Evolutionary conservation across 1,140 invertebrate genomes (phyloP).

Genomic region (Tetraneura akinire): DNA sequence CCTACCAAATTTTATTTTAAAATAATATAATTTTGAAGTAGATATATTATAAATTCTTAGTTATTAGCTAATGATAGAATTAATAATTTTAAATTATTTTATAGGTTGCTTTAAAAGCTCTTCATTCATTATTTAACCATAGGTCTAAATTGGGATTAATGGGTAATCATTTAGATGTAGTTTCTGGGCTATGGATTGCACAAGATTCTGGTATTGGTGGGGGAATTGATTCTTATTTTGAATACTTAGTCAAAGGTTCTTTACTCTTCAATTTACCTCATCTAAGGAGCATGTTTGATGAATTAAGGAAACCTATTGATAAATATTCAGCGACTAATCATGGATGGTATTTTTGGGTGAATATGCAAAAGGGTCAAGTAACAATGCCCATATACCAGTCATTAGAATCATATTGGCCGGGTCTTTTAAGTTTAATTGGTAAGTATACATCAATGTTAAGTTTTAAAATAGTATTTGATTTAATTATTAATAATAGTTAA

Average conservation of each 20-base stretch:
- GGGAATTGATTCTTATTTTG: conserved; percentile 98
- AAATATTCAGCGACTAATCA: conserved; percentile 78
- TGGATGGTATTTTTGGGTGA: conserved; percentile 96
- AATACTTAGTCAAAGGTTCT: conserved; percentile 94
- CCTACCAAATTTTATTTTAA: too few species aligned
- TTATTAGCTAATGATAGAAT: not conserved
- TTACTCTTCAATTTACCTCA: conserved; percentile 78
- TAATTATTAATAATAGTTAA: not conserved
- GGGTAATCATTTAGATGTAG: conserved; percentile 96
- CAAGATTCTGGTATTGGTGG: conserved; percentile 90
- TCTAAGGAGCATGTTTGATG: conserved; percentile 88
- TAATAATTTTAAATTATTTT: conserved; percentile 54
- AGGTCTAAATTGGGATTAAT: conserved; percentile 86
- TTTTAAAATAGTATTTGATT: too few species aligned
- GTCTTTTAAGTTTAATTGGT: conserved; percentile 86
- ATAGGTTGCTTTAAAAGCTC: conserved; percentile 85
- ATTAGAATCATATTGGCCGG: conserved; percentile 98
- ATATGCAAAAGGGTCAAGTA: conserved; percentile 92
- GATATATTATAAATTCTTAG: too few species aligned
- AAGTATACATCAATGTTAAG: conserved; percentile 56
- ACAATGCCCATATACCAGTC: conserved; percentile 97
- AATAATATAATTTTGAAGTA: too few species aligned
- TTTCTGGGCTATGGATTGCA: conserved; percentile 94
- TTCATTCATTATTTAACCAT: conserved; percentile 84
- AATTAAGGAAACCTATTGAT: conserved; percentile 78